A percentile compares a stretch with the other conserved stretches of the same genome.
These are phyloP conservation scores for Limenitis camilla DNA, from an alignment of 2,888 invertebrate genomes.

Conservation along the genomic window DNA sequence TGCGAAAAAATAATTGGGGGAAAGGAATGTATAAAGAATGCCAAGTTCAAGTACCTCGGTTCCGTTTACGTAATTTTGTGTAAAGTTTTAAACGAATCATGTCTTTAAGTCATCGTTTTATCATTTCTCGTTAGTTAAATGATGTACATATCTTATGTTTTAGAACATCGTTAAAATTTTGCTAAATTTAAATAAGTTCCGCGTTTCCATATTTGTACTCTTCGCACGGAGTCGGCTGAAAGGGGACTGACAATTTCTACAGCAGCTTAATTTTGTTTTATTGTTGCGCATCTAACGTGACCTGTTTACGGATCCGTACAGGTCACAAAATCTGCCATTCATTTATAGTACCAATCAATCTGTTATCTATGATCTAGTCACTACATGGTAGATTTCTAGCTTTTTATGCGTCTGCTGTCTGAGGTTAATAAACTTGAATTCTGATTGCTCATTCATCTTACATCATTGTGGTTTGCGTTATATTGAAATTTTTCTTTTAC, in stretches of 20 bases:
- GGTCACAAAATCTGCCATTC: slow-evolving; percentile 59
- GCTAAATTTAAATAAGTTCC: slow-evolving; percentile 32
- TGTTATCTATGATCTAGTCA: slow-evolving; percentile 65
- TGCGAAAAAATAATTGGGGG: background rate
- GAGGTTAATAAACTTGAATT: slow-evolving; percentile 65
- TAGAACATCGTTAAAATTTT: slow-evolving; percentile 1
- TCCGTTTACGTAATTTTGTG: background rate
- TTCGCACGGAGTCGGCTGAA: slow-evolving; percentile 39
- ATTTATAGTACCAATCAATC: slow-evolving; percentile 70
- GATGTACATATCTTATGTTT: background rate
- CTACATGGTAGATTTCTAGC: slow-evolving; percentile 62
- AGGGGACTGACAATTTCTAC: slow-evolving; percentile 41
- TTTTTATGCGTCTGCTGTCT: slow-evolving; percentile 69
- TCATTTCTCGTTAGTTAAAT: too few species aligned
- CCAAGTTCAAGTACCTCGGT: background rate
- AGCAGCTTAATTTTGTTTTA: slow-evolving; percentile 44
- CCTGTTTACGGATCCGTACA: slow-evolving; percentile 49
- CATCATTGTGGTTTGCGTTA: slow-evolving; percentile 62
- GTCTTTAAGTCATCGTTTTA: too few species aligned
- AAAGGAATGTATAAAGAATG: background rate
- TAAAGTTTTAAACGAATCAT: too few species aligned
- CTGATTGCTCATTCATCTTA: slow-evolving; percentile 72
- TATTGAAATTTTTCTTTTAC: slow-evolving; percentile 46
- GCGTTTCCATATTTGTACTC: slow-evolving; percentile 43
- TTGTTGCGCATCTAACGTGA: slow-evolving; percentile 55